Evolutionary conservation across 1,140 invertebrate genomes (phyloP), one percentile per base, ranked within the genome.

Genomic region (Metopolophium dirhodum): DNA sequence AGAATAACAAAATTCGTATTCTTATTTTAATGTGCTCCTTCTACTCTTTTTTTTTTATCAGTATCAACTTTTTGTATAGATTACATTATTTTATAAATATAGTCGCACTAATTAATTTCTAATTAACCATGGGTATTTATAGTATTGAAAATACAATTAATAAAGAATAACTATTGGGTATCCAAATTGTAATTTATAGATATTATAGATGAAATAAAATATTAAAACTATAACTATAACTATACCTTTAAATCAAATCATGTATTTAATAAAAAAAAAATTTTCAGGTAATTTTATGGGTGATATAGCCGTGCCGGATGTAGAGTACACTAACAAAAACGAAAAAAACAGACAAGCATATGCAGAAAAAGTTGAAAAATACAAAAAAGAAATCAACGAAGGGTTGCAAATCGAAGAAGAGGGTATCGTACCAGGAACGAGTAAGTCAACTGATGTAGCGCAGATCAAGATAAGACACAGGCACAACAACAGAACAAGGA

Each of bases 381-480:
- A 97, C 94, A 97, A 97, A 94, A 97, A 97, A 94, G 97, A 98
- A 95, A 96, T 97, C 11, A 96, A 97, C 68, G 97, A 98, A 95
- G 97, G 97, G 14, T 95, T 98, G 45, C 97, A 98, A 95, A 97
- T 98, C 26, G 97, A 98, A 95, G 97, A 98, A 94, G 97, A 98
- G 95, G 97, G 97, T 45, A 95, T 98, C 94, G 93, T 94, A 20
- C 94, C 94, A 23, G 94, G 93, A 92, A 94, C 94, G 49, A 93
- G 93, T 14, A 87, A 91, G 37, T n/a, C 47, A 22, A 45, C 51
- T 1, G 86, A 93, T 23, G 54, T 94, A 11, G n/a, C 86, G 26
- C 61, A 93, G 49, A 91, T 94, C 47, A 86, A 87, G 85, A 86
- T 87, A 51, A 90, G 88, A 49, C 68, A 83, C 57, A 83, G 37